Conservation (phyloP, 1,140 invertebrate species). For the Cydia splendana region DNA sequence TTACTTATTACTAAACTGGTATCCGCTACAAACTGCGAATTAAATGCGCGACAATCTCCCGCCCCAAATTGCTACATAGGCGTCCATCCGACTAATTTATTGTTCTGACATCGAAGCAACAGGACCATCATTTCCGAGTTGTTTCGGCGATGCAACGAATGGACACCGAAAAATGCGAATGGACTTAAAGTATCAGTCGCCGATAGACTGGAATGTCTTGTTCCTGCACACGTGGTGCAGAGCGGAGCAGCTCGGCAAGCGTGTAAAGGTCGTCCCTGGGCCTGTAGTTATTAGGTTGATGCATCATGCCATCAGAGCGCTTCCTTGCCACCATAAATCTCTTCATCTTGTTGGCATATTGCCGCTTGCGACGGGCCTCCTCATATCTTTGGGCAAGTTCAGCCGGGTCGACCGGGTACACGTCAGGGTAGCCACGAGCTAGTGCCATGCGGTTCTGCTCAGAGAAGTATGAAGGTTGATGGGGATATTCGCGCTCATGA, state of each 20-base stretch:
- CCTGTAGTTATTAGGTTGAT: slow-evolving; percentile 65
- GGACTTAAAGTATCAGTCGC: slow-evolving; percentile 75
- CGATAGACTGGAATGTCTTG: slow-evolving; percentile 75
- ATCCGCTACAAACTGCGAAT: slow-evolving; percentile 61
- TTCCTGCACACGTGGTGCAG: slow-evolving; percentile 70
- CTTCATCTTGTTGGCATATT: slow-evolving; percentile 76
- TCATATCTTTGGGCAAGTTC: slow-evolving; percentile 71
- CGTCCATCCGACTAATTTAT: slow-evolving; percentile 42
- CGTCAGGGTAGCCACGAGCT: slow-evolving; percentile 62
- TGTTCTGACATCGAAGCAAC: slow-evolving; percentile 22
- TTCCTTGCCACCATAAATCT: slow-evolving; percentile 78
- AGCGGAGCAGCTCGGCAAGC: slow-evolving; percentile 73
- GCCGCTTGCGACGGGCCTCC: slow-evolving; percentile 75
- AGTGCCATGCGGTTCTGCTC: slow-evolving; percentile 72
- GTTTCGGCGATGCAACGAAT: slow-evolving; percentile 41
- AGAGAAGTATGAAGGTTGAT: slow-evolving; percentile 67
- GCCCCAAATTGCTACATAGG: slow-evolving; percentile 44
- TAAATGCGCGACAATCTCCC: slow-evolving; percentile 61
- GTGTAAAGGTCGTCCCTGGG: slow-evolving; percentile 77
- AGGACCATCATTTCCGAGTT: slow-evolving; percentile 9
- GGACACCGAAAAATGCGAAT: slow-evolving; percentile 46
- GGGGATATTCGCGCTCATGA: slow-evolving; percentile 67
- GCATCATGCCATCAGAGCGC: slow-evolving; percentile 65
- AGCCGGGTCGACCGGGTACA: slow-evolving; percentile 66
- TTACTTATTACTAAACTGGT: slow-evolving; percentile 50